Percentiles rank a stretch among this genome's conserved stretches.
These are phyloP conservation scores for Drusus annulatus DNA, from an alignment of 1,140 invertebrate genomes.

Conservation along the genomic window DNA sequence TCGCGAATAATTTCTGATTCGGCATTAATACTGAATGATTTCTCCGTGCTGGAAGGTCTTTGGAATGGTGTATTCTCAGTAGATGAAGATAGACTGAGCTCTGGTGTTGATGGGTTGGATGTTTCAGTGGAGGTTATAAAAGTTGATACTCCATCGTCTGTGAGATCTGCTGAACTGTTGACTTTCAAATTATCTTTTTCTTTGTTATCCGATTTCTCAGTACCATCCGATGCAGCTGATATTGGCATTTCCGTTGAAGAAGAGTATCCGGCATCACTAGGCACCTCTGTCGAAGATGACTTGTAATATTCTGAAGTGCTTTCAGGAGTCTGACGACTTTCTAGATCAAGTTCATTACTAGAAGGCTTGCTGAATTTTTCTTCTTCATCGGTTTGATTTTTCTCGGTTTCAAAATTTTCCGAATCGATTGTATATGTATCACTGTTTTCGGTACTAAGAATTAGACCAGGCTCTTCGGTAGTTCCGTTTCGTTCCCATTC, in stretches of 20 bases:
- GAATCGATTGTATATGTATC: conserved; percentile 11
- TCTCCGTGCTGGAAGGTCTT: not conserved
- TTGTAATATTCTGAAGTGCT: conserved; percentile 16
- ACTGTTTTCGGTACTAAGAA: conserved; percentile 7
- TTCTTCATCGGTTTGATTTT: conserved; percentile 8
- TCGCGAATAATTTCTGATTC: conserved; percentile 15
- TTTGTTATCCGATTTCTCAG: not conserved
- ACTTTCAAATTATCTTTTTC: conserved; percentile 1
- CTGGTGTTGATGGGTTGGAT: conserved; percentile 32
- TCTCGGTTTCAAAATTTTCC: conserved; percentile 7
- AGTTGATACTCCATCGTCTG: conserved; percentile 46
- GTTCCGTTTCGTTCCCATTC: conserved; percentile 59
- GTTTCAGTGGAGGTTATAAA: conserved; percentile 25
- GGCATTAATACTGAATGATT: conserved; percentile 2
- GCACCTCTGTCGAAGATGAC: conserved; percentile 5
- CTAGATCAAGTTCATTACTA: not conserved
- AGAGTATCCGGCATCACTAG: not conserved
- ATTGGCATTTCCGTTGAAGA: not conserved
- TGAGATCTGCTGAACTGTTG: not conserved
- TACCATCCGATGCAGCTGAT: not conserved
- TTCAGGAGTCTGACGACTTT: conserved; percentile 9
- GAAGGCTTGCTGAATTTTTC: not conserved
- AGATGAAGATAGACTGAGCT: conserved; percentile 12
- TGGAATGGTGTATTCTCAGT: conserved; percentile 14
- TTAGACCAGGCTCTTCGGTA: conserved; percentile 26